These are phyloP conservation scores for Buathra laborator DNA, from an alignment of 2,888 invertebrate species.

Conservation along the genomic window DNA sequence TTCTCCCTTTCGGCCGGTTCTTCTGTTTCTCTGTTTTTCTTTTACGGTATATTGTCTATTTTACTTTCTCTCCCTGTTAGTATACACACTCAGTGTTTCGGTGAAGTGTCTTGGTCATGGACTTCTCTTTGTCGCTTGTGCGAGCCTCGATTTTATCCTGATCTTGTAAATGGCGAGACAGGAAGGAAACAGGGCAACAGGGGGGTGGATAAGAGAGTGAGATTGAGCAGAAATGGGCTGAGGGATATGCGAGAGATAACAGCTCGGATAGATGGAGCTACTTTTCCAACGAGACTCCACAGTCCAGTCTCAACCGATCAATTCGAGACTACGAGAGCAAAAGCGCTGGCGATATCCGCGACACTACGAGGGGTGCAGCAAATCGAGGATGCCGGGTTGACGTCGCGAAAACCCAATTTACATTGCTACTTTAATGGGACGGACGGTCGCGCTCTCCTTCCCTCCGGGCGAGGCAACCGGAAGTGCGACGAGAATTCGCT, in stretches of 20 bases:
- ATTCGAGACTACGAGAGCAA: slow-evolving; percentile 29
- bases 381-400: slow-evolving; percentile 25
- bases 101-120: not conserved
- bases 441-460: not conserved
- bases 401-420: slow-evolving; percentile 58
- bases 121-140: not conserved
- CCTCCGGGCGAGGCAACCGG: slow-evolving; percentile 29
- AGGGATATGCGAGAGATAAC: slow-evolving; percentile 43
- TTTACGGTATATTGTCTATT: slow-evolving; percentile 19
- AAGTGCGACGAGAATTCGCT: slow-evolving; percentile 51
- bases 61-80: slow-evolving; percentile 18
- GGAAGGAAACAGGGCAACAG: not conserved
- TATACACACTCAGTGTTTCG: slow-evolving; percentile 15
- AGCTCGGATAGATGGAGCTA: slow-evolving; percentile 24
- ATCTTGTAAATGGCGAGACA: slow-evolving; percentile 26
- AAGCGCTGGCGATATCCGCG: slow-evolving; percentile 16
- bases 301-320: slow-evolving; percentile 23
- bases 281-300: slow-evolving; percentile 11
- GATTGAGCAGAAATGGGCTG: slow-evolving; percentile 24
- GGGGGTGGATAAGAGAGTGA: slow-evolving; percentile 29
- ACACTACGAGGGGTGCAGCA: slow-evolving; percentile 13
- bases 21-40: slow-evolving; percentile 37
- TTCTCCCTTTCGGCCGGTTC: not conserved
- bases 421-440: slow-evolving; percentile 56
- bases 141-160: slow-evolving; percentile 31